phyloP scores from a whole-genome alignment of 2,888 invertebrate species.

The Brachyopa scutellaris region DNA sequence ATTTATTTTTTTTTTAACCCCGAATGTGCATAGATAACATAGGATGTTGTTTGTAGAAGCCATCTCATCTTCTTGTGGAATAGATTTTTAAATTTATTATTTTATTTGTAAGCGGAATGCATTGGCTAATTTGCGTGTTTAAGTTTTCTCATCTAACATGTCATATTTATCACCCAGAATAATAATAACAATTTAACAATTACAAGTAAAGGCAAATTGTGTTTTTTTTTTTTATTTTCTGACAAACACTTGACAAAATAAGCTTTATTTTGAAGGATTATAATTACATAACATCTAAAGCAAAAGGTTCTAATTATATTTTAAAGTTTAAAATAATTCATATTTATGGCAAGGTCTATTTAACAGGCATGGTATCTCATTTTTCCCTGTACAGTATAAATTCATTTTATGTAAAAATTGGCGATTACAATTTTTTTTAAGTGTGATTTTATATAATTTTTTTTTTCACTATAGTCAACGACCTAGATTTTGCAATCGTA shows the following conservation, averaged over 20 bases:
- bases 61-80: slow-evolving; percentile 3
- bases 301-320: not conserved
- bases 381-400: too few species aligned
- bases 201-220: not conserved
- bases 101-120: slow-evolving; percentile 21
- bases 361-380: slow-evolving; percentile 35
- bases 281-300: not conserved
- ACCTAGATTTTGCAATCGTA: too few species aligned
- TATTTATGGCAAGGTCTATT: slow-evolving; percentile 68
- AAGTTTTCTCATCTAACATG: slow-evolving; percentile 9
- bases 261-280: not conserved
- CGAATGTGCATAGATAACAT: not conserved
- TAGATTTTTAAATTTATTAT: slow-evolving; percentile 5
- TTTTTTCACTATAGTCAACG: too few species aligned
- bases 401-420: too few species aligned
- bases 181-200: not conserved
- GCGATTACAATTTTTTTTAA: not conserved
- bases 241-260: too few species aligned
- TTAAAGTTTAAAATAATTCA: slow-evolving; percentile 18
- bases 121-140: not conserved
- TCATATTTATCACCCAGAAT: slow-evolving; percentile 26
- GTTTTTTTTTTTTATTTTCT: not conserved
- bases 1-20: not conserved
- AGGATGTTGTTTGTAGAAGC: slow-evolving; percentile 11
- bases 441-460: not conserved